A percentile compares a stretch with the other conserved stretches of the same genome.
phyloP scores from a whole-genome alignment of 2,888 invertebrate genomes.

The Eristalis tenax region DNA sequence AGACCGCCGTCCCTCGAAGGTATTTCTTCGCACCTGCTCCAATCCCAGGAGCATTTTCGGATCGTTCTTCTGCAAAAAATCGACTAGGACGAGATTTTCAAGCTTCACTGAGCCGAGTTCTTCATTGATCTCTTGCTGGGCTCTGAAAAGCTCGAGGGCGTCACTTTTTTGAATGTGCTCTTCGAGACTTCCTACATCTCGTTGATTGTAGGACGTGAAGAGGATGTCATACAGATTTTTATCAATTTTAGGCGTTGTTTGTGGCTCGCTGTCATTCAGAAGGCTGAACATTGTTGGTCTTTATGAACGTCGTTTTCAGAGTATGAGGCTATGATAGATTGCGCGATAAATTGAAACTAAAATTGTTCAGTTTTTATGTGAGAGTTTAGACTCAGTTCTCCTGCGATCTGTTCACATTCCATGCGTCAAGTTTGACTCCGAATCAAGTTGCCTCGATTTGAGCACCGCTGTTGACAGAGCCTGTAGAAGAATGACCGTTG shows the following conservation, averaged over 20 bases:
- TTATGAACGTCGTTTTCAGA: background rate
- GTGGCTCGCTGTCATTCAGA: background rate
- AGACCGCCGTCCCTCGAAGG: conserved; percentile 69
- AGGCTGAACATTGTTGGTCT: conserved; percentile 43
- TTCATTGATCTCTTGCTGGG: conserved; percentile 75
- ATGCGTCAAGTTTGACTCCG: too few relatives aligned
- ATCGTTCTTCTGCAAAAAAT: conserved; percentile 79
- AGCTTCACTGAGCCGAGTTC: conserved; percentile 75
- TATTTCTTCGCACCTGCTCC: conserved; percentile 64
- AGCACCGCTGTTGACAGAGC: too few relatives aligned
- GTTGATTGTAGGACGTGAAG: conserved; percentile 59
- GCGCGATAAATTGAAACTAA: too few relatives aligned
- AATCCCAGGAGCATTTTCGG: conserved; percentile 78
- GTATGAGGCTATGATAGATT: background rate
- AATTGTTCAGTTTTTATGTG: too few relatives aligned
- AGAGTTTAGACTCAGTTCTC: too few relatives aligned
- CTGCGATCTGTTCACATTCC: too few relatives aligned
- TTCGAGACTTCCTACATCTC: conserved; percentile 71
- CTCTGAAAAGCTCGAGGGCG: conserved; percentile 75
- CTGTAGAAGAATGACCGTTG: too few relatives aligned
- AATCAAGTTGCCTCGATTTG: too few relatives aligned
- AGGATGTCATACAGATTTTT: conserved; percentile 48
- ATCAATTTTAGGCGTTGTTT: conserved; percentile 8
- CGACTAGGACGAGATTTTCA: conserved; percentile 77
- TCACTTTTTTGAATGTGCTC: conserved; percentile 73